phyloP scores from a whole-genome alignment of 30 jellyfish, hydroid and myxozoan species.

The Phacellophora camtschatica region DNA sequence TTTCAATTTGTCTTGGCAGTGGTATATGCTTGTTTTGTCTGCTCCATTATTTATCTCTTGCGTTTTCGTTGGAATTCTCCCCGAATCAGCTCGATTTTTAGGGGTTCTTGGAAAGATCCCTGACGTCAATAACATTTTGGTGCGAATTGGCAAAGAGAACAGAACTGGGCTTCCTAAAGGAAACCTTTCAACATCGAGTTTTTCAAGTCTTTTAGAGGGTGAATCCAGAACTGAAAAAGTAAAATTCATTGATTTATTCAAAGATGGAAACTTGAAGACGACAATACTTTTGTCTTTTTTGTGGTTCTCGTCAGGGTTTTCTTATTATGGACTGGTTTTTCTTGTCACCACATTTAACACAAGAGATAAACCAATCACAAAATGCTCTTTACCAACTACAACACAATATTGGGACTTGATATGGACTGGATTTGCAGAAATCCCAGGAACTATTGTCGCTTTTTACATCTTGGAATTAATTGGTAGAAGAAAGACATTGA shows the following conservation, averaged over 20 bases:
- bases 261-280: background rate
- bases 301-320: conserved; percentile 60
- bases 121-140: conserved; percentile 23
- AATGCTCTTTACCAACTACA: conserved; percentile 9
- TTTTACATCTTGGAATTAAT: conserved; percentile 45
- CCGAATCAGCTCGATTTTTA: conserved; percentile 66
- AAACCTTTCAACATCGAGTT: conserved; percentile 4
- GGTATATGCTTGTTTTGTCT: conserved; percentile 44
- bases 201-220: background rate
- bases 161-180: conserved; percentile 59
- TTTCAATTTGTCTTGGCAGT: conserved; percentile 21
- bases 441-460: conserved; percentile 58
- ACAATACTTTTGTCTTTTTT: conserved; percentile 20
- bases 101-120: conserved; percentile 59
- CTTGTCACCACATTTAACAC: conserved; percentile 34
- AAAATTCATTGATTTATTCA: conserved; percentile 2
- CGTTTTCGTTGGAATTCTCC: conserved; percentile 16
- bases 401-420: conserved; percentile 36
- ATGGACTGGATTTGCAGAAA: conserved; percentile 68
- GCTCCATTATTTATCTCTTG: conserved; percentile 38
- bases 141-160: conserved; percentile 56
- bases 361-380: background rate
- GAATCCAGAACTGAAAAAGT: background rate
- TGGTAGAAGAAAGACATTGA: conserved; percentile 48
- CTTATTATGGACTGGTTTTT: conserved; percentile 47